These are phyloP conservation scores for Camponotus pennsylvanicus DNA, from an alignment of 1,140 invertebrate genomes.

Conservation along the genomic window DNA sequence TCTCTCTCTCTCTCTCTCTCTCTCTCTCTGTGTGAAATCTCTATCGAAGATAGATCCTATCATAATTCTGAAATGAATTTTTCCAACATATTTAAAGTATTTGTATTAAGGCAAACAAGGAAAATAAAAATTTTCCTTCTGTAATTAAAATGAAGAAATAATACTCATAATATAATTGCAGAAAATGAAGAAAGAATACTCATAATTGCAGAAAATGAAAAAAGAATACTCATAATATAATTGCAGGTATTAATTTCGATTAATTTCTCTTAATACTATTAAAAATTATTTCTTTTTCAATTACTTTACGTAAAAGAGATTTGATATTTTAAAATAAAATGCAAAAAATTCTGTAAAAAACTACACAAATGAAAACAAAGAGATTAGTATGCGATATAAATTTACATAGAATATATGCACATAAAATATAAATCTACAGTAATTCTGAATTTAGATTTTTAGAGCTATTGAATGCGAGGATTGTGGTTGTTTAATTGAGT, in stretches of 20 bases:
- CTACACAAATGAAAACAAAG: no score
- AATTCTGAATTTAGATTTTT: no score
- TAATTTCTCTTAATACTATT: not conserved
- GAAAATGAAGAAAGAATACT: not conserved
- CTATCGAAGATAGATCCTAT: slow-evolving; percentile 5
- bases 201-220: not conserved
- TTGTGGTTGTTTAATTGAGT: no score
- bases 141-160: not conserved
- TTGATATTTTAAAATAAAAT: no score
- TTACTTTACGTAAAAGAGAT: not conserved
- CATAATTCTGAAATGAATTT: slow-evolving; percentile 12
- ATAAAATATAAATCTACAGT: no score
- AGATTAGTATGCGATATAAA: no score
- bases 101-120: not conserved
- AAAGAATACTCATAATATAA: not conserved
- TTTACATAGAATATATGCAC: no score
- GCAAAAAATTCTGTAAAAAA: no score
- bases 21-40: not conserved
- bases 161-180: not conserved
- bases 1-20: not conserved
- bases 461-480: no score
- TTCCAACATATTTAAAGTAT: not conserved
- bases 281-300: not conserved
- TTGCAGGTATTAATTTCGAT: not conserved
- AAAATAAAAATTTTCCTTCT: not conserved